phyloP scores from a whole-genome alignment of 2,888 invertebrate species.

The Aproaerema taeniolella region DNA sequence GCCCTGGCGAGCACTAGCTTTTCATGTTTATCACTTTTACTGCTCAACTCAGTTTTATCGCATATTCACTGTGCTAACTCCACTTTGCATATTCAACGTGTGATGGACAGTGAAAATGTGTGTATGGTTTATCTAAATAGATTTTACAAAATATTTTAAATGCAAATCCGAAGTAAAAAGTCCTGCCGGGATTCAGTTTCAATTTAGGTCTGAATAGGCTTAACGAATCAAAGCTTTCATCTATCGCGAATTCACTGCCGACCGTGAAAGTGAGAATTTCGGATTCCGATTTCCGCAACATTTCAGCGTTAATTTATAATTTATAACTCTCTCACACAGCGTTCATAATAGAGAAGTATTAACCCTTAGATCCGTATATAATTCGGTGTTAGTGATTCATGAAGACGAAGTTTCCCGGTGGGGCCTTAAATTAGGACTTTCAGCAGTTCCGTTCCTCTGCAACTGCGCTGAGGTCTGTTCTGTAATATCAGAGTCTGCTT shows the following conservation, averaged over 20 bases:
- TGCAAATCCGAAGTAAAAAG: too few relatives aligned
- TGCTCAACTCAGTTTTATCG: background rate
- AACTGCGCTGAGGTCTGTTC: too few relatives aligned
- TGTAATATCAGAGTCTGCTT: too few relatives aligned
- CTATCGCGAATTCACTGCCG: too few relatives aligned
- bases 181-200: too few relatives aligned
- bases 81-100: too few relatives aligned
- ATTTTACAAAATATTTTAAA: too few relatives aligned
- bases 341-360: constrained; percentile 20
- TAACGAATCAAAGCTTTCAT: too few relatives aligned
- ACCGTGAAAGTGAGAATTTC: too few relatives aligned
- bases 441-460: constrained; percentile 9
- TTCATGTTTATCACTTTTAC: constrained; percentile 3
- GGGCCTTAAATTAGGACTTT: constrained; percentile 31
- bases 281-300: background rate
- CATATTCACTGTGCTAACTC: background rate
- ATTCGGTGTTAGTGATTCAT: constrained; percentile 39
- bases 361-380: constrained; percentile 27
- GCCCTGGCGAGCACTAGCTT: background rate
- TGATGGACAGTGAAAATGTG: too few relatives aligned
- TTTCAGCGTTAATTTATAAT: constrained; percentile 22
- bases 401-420: constrained; percentile 32
- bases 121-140: too few relatives aligned
- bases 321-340: constrained; percentile 16
- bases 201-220: too few relatives aligned